Evolutionary conservation across 2,888 invertebrate species (phyloP).

Genomic region (Philaethria dido): DNA sequence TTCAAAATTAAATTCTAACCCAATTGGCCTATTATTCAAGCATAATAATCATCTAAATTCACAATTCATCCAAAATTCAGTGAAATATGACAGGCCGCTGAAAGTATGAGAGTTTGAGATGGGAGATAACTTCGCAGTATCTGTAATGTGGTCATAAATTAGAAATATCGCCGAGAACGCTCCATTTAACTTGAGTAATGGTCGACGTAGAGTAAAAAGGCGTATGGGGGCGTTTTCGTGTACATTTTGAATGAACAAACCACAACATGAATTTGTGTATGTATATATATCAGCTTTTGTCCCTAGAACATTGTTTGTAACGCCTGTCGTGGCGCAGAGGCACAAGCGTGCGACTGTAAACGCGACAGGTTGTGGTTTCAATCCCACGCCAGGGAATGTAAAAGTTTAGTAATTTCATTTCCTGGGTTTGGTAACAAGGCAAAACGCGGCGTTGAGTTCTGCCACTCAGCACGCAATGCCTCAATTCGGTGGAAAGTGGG

Average conservation of each 20-base stretch:
- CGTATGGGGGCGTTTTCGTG: conserved; percentile 37
- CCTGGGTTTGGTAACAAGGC: too few relatives aligned
- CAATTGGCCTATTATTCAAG: conserved; percentile 17
- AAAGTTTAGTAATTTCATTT: too few relatives aligned
- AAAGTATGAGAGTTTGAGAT: conserved; percentile 44
- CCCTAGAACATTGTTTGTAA: too few relatives aligned
- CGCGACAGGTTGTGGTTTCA: too few relatives aligned
- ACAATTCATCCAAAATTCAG: conserved; percentile 34
- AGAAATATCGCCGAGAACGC: conserved; percentile 65
- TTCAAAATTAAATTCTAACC: conserved; percentile 25
- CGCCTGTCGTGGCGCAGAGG: too few relatives aligned
- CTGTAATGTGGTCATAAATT: conserved; percentile 61
- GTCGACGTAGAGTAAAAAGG: conserved; percentile 62
- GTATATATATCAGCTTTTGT: too few relatives aligned
- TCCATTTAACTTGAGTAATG: conserved; percentile 73
- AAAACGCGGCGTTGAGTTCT: too few relatives aligned
- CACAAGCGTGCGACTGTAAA: too few relatives aligned
- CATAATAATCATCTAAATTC: conserved; percentile 24
- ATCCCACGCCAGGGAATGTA: too few relatives aligned
- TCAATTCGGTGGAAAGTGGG: too few relatives aligned
- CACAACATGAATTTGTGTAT: conserved; percentile 3
- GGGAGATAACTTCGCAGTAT: conserved; percentile 45
- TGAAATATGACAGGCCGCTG: conserved; percentile 40
- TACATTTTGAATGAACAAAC: conserved; percentile 34
- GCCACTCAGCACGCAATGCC: too few relatives aligned